Evolutionary conservation across 2,797 vertebrate genomes (phyloP), one percentile per base, ranked within the genome.

Genomic region (Alauda arvensis): DNA sequence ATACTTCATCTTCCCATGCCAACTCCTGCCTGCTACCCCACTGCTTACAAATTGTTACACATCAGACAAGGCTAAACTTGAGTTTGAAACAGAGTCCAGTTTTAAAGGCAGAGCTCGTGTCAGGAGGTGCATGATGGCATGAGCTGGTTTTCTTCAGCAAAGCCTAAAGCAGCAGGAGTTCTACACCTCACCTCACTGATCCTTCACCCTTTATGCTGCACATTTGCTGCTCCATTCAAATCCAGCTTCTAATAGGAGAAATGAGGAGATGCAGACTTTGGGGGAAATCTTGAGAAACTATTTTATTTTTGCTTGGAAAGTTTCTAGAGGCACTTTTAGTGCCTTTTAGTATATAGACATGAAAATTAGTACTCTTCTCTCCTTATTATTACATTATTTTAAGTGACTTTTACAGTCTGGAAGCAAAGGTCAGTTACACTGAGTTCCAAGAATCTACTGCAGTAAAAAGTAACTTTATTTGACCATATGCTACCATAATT

Each of bases 231-330:
- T 87, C 34, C 33, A 45, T 46, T 46, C 28, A 70, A 49, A 72
- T 28, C 28, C 56, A 85, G 29, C 25, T 81, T 82, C 68, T 68
- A 37, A 37, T 26, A 83, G n/a, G 23, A 76, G 43, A 86, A 82
- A 86, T 3, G 4, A 72, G 29, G 8, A 83, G 19, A 83, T 10
- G 31, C 42, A 82, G 25, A 85, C n/a, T 83, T 63, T 18, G 25
- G 55, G 25, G 39, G 77, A 85, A 87, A 71, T 51, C 59, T 26
- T 61, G 31, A 85, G 62, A 71, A 55, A 57, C 17, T 15, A 21
- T 42, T 85, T 82, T 56, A 53, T 53, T 91, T 85, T 66, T 69
- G 52, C 45, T 77, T 89, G 62, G 91, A 93, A 94, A 74, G 61
- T 42, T 53, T 56, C 72, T 80, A 85, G 69, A 87, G 78, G 59